Base-by-base conservation (phyloP, 2,888 invertebrate species). In the Pyrrhia umbra region DNA sequence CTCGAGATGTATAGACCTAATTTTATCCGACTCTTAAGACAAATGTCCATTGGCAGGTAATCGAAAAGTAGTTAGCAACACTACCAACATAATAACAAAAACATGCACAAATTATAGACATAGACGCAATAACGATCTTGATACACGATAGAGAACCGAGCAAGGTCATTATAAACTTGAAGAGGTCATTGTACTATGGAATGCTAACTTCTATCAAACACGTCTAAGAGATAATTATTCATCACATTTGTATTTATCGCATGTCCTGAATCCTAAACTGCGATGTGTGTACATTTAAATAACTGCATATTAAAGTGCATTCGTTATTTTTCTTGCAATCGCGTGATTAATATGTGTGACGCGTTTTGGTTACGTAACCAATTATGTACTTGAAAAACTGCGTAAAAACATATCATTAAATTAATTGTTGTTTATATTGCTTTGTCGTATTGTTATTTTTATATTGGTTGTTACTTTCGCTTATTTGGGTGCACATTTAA, bases 181-280 rank as follows among this genome's bases (percentile, higher is more conserved):
- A 43, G 57, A 77, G 78, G 75, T 79, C 76, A 68, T 65, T 80
- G 79, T 56, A 61, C 76, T 57, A 23, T 21, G 52, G 55, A 60
- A 52, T 25, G 68, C 39, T 65, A 63, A 56, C 51, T 64, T 65
- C 63, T 47, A 79, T 64, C 65, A 70, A 77, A 65, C 68, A 49
- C 56, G 49, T 61, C 45, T 59, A 45, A 40, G 25, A 54, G 6
- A 51, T 55, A 55, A 62, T 51, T 15, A 68, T 58, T 63, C 21
- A 68, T 51, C 63, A n/a, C 16, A 42, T 66, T 58, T 62, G 45
- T 57, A 30, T 39, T 37, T 45, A 54, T 3, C 2, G 10, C 30
- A 50, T 62, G 49, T 68, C 56, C 37, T 50, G 47, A 13, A 49
- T 67, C 16, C 6, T 50, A 42, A 23, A 51, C 1, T 43, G 27